phyloP scores from a whole-genome alignment of 2,113 vertebrate genomes.

The Oxyruncus cristatus region DNA sequence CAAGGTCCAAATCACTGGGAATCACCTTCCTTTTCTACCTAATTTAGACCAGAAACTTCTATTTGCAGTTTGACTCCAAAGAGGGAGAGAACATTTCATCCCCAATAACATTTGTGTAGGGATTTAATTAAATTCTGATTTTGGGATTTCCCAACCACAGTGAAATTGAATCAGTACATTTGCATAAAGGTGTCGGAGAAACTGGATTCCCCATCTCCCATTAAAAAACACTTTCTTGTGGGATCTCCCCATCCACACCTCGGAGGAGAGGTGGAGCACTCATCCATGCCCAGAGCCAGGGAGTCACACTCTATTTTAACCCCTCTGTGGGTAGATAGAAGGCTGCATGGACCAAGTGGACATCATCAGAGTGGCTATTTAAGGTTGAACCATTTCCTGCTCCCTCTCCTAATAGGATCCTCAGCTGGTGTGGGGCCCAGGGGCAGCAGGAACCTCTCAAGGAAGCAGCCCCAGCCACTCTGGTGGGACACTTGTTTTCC shows the following conservation, averaged over 20 bases:
- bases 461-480: fast-evolving
- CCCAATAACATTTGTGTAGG: not conserved
- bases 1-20: fast-evolving
- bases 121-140: not conserved
- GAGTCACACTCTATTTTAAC: not conserved
- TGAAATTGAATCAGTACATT: not conserved
- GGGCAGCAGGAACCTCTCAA: not conserved
- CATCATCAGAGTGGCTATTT: not conserved
- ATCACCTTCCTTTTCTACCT: not conserved
- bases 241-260: not conserved
- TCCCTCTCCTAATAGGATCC: not conserved
- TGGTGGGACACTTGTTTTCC: not conserved
- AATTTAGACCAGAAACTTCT: not conserved
- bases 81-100: not conserved
- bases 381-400: not conserved
- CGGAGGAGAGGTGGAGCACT: not conserved
- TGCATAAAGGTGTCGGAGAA: not conserved
- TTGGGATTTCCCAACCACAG: not conserved
- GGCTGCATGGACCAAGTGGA: not conserved
- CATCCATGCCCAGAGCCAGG: not conserved
- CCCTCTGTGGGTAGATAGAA: fast-evolving
- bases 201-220: not conserved
- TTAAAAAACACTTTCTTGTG: not conserved
- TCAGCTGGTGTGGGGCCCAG: not conserved
- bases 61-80: not conserved